A percentile compares a stretch with the other conserved stretches of the same genome.
Conservation (phyloP, 2,113 vertebrate genomes). For the Talpa occidentalis region DNA sequence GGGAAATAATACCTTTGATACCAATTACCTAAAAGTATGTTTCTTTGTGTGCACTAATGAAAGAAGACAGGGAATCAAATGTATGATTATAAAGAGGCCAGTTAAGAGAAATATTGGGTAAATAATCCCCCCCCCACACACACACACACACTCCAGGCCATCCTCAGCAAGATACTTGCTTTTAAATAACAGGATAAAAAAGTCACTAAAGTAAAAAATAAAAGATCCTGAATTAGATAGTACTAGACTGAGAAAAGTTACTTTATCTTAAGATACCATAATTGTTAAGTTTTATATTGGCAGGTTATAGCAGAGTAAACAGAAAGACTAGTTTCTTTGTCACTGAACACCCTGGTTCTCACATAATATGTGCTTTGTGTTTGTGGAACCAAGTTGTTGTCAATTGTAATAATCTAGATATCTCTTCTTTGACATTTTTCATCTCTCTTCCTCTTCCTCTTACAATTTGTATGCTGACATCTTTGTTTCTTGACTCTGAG, state of each 20-base stretch:
- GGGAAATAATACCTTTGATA: neutral
- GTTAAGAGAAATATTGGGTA: neutral
- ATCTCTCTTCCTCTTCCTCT: neutral
- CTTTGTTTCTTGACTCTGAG: neutral
- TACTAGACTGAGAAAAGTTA: neutral
- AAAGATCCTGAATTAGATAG: neutral
- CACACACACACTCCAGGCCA: neutral
- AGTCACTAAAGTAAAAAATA: neutral
- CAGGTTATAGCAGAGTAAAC: neutral
- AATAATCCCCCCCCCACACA: fast-evolving
- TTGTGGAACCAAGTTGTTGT: neutral
- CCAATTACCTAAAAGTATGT: neutral
- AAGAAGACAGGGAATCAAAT: neutral
- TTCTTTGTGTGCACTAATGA: neutral
- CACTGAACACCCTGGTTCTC: neutral
- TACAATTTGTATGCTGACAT: neutral
- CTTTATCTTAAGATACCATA: neutral
- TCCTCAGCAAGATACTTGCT: neutral
- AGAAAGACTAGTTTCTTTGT: neutral
- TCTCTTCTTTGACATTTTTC: neutral
- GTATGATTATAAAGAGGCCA: neutral
- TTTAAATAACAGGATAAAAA: neutral
- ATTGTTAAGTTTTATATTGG: neutral
- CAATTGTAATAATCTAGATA: neutral
- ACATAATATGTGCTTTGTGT: neutral